Evolutionary conservation across 2,113 vertebrate genomes (phyloP).

Genomic region (Climacteris rufus): DNA sequence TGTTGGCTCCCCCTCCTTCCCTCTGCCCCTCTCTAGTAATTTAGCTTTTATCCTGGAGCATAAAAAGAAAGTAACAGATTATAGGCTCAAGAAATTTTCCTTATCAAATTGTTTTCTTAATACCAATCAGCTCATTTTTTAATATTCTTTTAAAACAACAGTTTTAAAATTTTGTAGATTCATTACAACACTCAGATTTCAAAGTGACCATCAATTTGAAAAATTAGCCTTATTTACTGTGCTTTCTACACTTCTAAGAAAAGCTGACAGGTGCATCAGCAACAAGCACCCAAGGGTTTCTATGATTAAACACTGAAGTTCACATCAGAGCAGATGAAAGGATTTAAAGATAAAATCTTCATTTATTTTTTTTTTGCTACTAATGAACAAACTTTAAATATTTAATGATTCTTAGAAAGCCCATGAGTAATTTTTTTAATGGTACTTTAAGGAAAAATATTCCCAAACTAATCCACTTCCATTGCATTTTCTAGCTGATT

Average conservation of each 20-base stretch:
- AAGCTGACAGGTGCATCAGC: slow-evolving; percentile 20
- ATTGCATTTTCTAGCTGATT: not conserved
- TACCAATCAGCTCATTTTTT: not conserved
- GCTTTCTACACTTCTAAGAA: not conserved
- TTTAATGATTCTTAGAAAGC: slow-evolving; percentile 59
- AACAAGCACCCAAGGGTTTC: slow-evolving; percentile 32
- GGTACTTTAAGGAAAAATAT: not conserved
- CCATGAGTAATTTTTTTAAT: not conserved
- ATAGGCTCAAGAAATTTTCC: not conserved
- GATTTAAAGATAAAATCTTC: slow-evolving; percentile 48
- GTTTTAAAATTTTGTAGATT: slow-evolving; percentile 17
- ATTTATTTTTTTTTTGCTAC: not conserved
- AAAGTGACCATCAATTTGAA: slow-evolving; percentile 55
- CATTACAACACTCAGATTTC: slow-evolving; percentile 39
- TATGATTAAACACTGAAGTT: slow-evolving; percentile 45
- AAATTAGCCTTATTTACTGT: slow-evolving; percentile 31
- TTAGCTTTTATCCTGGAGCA: not conserved
- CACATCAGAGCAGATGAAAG: slow-evolving; percentile 44
- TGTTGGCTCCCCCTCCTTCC: not conserved
- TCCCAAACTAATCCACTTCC: not conserved
- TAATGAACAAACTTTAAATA: slow-evolving; percentile 62
- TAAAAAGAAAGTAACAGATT: not conserved
- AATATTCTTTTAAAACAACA: slow-evolving; percentile 36
- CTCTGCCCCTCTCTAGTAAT: not conserved
- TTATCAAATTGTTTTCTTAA: slow-evolving; percentile 4